These are phyloP conservation scores for Yponomeuta cagnagella DNA, from an alignment of 2,888 invertebrate species.

Conservation along the genomic window DNA sequence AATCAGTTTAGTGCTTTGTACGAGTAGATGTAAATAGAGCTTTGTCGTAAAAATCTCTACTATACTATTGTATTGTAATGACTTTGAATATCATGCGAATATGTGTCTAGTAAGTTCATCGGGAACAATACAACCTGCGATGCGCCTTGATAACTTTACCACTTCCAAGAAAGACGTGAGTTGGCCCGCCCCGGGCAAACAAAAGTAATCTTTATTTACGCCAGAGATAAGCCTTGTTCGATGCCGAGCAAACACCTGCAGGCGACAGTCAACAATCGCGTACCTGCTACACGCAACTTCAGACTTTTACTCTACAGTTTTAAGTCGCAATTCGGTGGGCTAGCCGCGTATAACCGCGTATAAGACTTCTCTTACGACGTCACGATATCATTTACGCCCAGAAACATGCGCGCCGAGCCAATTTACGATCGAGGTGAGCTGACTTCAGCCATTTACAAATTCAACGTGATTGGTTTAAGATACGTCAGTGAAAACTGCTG, in stretches of 20 bases:
- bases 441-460: conserved; percentile 43
- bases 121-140: neutral
- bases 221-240: conserved; percentile 37
- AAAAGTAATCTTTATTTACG: conserved; percentile 35
- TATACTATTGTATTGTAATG: neutral
- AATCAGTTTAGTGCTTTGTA: too few species aligned
- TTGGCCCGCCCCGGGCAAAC: conserved; percentile 22
- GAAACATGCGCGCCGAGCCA: conserved; percentile 39
- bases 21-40: too few species aligned
- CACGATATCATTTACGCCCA: conserved; percentile 40
- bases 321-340: neutral
- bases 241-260: conserved; percentile 37
- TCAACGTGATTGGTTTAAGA: conserved; percentile 43
- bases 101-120: neutral
- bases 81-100: neutral
- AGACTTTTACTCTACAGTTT: conserved; percentile 3
- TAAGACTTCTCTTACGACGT: conserved; percentile 26
- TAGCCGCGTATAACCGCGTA: neutral
- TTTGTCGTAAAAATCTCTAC: neutral
- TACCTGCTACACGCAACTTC: neutral
- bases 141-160: neutral
- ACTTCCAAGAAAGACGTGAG: conserved; percentile 17
- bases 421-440: conserved; percentile 42
- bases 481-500: conserved; percentile 12
- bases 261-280: conserved; percentile 33